Percentiles rank a stretch among this genome's conserved stretches.
These are phyloP conservation scores for Pedionomus torquatus DNA, from an alignment of 2,113 vertebrate species.

Conservation along the genomic window DNA sequence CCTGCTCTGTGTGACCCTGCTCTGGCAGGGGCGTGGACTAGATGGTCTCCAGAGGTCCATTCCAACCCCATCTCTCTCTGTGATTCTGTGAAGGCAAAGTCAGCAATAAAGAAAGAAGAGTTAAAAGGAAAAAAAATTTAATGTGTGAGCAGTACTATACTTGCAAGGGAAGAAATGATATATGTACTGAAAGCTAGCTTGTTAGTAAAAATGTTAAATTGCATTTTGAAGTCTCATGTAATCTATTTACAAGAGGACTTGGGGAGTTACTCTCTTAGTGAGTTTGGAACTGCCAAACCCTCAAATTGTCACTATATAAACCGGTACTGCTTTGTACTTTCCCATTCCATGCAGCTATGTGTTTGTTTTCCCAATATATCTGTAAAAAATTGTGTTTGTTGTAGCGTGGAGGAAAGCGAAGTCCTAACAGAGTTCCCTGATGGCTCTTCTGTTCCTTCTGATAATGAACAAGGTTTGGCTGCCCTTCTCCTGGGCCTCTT, in stretches of 20 bases:
- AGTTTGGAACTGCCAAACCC: not conserved
- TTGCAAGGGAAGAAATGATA: not conserved
- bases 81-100: not conserved
- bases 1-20: no score
- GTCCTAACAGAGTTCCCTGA: not conserved
- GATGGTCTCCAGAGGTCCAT: no score
- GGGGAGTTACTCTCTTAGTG: not conserved
- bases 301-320: not conserved
- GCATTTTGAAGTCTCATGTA: not conserved
- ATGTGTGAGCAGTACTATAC: not conserved
- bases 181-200: not conserved
- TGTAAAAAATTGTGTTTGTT: not conserved
- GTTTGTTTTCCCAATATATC: not conserved
- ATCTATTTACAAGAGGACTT: not conserved
- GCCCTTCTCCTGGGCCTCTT: conserved; percentile 28
- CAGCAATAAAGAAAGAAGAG: not conserved
- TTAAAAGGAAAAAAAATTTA: not conserved
- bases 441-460: not conserved
- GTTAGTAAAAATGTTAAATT: conserved; percentile 4
- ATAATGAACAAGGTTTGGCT: not conserved
- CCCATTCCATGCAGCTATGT: not conserved
- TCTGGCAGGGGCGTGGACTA: no score
- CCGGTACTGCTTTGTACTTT: not conserved
- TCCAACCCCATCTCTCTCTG: no score
- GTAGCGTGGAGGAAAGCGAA: not conserved